Evolutionary conservation across 1,140 invertebrate species (phyloP), one percentile per base, ranked within the genome.

Genomic region (Megathymus violae): DNA sequence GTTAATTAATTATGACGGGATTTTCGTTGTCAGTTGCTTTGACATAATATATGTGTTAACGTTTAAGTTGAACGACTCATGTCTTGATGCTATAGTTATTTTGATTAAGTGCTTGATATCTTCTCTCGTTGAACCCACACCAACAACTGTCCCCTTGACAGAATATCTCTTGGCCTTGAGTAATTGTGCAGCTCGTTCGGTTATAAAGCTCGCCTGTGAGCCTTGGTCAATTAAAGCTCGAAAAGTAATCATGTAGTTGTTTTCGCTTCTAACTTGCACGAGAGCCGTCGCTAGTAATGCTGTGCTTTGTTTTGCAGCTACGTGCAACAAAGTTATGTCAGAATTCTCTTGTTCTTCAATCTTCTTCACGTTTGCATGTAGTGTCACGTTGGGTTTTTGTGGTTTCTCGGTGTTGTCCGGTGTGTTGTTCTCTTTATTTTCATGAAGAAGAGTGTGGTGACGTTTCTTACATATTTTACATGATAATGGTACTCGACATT

Each of bases 11-110:
- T 62, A 47, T 11, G 64, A 43, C 19, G 72, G 75, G 16, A 82
- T 47, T n/a, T 68, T 62, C 22, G 68, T 68, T 25, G 77, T 80
- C 44, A 82, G 56, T 38, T 51, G 62, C 22, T 62, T 76, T 4
- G 72, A 56, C 60, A 76, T 71, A 1, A 79, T 51, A 41, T 64
- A 75, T 10, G 67, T 44, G 27, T 52, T 52, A 13, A 41, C 4
- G 9, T 52, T 36, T 36, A 52, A 22, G 13, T 17, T 50, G 16
- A 31, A 63, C 50, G 43, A 71, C 14, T 22, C 51, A 22, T 31
- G 70, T 6, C 13, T 50, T 67, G 38, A 77, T 54, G 34, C 15
- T 47, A 73, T 25, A 10, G 68, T 50, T 1, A 73, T 15, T 22
- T 68, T 41, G 31, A 69, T 60, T 11, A 38, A 48, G 31, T 71